Conservation (phyloP, 53 echinoderm and acorn worm genomes). For the Zoroaster sp. region DNA sequence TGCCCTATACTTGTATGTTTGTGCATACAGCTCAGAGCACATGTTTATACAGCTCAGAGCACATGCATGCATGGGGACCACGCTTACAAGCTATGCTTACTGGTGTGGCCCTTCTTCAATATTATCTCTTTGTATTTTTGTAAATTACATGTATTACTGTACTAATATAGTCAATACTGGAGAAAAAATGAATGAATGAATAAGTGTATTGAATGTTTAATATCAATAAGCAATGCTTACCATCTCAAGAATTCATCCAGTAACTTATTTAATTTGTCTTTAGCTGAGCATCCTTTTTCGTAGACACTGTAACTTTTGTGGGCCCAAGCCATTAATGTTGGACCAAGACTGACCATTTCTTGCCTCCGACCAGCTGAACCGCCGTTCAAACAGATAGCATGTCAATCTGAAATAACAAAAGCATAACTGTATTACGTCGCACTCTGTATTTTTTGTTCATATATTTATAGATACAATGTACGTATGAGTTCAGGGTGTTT, state of each 20-base stretch:
- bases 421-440: too few species aligned
- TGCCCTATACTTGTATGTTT: too few species aligned
- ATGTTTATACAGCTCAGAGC: too few species aligned
- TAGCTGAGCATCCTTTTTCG: slow-evolving; percentile 44
- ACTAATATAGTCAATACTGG: too few species aligned
- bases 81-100: too few species aligned
- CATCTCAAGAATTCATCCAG: slow-evolving; percentile 90
- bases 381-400: slow-evolving; percentile 78
- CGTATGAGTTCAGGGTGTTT: not conserved
- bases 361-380: slow-evolving; percentile 93
- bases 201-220: not conserved
- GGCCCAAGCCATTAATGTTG: not conserved
- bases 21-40: too few species aligned
- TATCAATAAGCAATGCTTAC: slow-evolving; percentile 44
- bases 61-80: too few species aligned
- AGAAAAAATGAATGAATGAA: too few species aligned
- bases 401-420: slow-evolving; percentile 53
- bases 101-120: too few species aligned
- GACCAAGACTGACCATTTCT: not conserved
- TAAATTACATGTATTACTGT: too few species aligned
- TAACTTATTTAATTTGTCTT: slow-evolving; percentile 75
- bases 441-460: not conserved
- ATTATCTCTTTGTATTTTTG: too few species aligned
- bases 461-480: not conserved
- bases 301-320: not conserved